These are phyloP conservation scores for Geotrypetes seraphini DNA, from an alignment of 2,797 vertebrate genomes.

Conservation along the genomic window DNA sequence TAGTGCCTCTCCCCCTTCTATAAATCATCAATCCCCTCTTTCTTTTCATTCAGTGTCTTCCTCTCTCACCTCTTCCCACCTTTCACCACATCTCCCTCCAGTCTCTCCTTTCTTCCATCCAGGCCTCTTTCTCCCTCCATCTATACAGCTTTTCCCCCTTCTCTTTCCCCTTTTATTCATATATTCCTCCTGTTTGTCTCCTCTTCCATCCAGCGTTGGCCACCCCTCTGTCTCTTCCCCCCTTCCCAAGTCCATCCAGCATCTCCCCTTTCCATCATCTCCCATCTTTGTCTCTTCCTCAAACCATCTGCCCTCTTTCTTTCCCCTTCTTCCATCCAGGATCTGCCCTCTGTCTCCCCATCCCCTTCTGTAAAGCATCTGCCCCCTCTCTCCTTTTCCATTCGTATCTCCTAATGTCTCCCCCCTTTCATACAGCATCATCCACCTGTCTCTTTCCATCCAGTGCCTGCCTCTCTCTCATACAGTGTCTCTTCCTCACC, in stretches of 20 bases:
- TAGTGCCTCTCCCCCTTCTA: neutral
- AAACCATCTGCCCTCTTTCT: neutral
- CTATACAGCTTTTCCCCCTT: too few species aligned
- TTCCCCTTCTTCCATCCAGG: too few species aligned
- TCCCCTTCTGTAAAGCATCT: too few species aligned
- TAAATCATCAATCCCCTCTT: neutral
- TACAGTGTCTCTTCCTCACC: neutral
- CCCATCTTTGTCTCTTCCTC: neutral
- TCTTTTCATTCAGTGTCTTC: neutral
- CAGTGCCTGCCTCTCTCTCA: neutral
- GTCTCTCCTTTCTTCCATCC: too few species aligned
- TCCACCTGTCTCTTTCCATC: neutral
- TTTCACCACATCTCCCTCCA: neutral
- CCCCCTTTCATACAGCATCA: too few species aligned
- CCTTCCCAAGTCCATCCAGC: neutral
- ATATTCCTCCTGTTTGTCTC: too few species aligned
- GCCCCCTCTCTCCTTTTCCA: neutral
- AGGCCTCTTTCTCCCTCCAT: too few species aligned
- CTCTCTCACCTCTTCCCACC: neutral
- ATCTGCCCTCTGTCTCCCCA: too few species aligned
- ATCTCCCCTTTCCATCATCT: neutral
- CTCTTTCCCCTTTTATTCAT: too few species aligned
- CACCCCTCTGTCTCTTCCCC: neutral
- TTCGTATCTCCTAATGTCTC: neutral
- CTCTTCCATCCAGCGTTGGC: too few species aligned